These are phyloP conservation scores for Pyrrhosoma nymphula DNA, from an alignment of 2,888 invertebrate species.

Conservation along the genomic window DNA sequence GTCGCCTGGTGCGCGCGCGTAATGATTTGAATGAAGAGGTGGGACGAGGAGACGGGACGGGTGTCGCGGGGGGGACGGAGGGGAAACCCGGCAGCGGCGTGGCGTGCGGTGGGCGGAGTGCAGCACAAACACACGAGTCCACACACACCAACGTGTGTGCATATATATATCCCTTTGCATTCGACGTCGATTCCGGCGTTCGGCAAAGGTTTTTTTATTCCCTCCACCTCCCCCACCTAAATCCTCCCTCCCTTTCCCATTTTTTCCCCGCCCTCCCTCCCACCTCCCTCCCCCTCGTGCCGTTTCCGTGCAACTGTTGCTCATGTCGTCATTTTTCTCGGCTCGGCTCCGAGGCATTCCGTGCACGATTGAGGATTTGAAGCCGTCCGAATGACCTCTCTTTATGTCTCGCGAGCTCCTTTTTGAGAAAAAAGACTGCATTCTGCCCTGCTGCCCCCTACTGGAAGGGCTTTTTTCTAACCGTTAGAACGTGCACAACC, in stretches of 20 bases:
- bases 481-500: neutral
- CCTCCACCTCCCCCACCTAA: neutral
- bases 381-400: neutral
- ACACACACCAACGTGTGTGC: neutral
- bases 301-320: constrained; percentile 7
- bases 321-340: constrained; percentile 32
- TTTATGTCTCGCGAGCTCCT: neutral
- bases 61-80: neutral
- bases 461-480: neutral
- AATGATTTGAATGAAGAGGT: constrained; percentile 12
- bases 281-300: neutral
- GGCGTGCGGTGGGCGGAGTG: neutral
- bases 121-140: neutral
- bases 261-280: neutral
- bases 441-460: neutral
- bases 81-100: neutral
- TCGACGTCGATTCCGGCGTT: neutral
- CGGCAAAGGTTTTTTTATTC: neutral
- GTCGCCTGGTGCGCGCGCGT: neutral
- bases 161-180: neutral
- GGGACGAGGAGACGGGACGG: neutral
- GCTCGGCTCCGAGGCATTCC: neutral
- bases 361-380: neutral
- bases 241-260: neutral
- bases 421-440: neutral